A percentile compares a stretch with the other conserved stretches of the same genome.
Evolutionary conservation across 2,888 invertebrate species (phyloP).

Genomic region (Heliconius erato): DNA sequence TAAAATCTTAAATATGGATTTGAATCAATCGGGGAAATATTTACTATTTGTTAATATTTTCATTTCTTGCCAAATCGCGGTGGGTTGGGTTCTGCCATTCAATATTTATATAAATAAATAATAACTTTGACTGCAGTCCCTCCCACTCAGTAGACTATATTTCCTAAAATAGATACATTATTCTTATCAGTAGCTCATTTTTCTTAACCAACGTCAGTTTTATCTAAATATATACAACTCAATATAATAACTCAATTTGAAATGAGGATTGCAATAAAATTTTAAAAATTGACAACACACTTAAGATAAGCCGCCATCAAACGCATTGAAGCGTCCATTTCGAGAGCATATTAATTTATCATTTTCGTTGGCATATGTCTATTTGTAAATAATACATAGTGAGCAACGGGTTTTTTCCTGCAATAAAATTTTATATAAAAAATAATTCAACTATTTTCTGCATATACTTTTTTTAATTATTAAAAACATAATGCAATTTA

Average conservation of each 20-base stretch:
- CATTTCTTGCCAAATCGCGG: too few species aligned
- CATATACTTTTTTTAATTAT: too few species aligned
- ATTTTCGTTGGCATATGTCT: background rate
- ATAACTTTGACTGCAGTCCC: too few species aligned
- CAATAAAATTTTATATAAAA: background rate
- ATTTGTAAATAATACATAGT: background rate
- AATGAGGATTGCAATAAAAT: background rate
- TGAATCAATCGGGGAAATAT: too few species aligned
- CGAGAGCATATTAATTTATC: slow-evolving; percentile 14
- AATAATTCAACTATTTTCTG: background rate
- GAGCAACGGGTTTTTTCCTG: background rate
- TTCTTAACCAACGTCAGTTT: background rate
- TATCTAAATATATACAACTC: background rate
- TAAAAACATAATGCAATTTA: too few species aligned
- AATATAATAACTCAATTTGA: background rate
- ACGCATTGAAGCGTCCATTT: background rate
- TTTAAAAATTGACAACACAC: slow-evolving; percentile 18
- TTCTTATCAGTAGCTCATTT: background rate
- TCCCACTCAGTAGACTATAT: too few species aligned
- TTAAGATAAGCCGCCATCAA: background rate
- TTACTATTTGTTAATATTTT: too few species aligned
- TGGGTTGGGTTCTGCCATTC: too few species aligned
- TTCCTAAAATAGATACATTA: too few species aligned
- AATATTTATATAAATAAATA: too few species aligned
- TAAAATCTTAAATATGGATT: too few species aligned